Conservation (phyloP, 2,888 invertebrate genomes). For the Tipula vernalis region DNA sequence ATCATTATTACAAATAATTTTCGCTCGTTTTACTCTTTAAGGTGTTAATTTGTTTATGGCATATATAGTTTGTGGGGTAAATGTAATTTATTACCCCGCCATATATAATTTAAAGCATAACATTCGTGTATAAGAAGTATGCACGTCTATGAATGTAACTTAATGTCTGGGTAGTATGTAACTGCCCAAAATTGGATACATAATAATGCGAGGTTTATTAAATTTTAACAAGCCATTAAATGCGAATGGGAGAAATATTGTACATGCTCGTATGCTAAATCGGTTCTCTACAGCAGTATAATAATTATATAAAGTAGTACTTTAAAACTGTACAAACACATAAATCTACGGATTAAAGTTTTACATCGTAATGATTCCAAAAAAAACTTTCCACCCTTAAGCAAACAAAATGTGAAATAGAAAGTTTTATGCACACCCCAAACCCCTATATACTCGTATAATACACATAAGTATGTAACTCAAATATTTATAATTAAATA, state of each 20-base stretch:
- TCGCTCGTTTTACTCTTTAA: background rate
- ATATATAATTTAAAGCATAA: background rate
- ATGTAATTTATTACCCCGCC: background rate
- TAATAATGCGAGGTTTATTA: background rate
- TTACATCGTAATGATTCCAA: background rate
- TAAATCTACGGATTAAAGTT: background rate
- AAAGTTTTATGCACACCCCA: background rate
- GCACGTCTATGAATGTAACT: background rate
- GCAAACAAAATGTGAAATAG: background rate
- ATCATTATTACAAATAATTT: background rate
- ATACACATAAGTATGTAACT: background rate
- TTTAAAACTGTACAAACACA: background rate
- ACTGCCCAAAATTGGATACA: background rate
- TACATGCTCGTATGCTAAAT: background rate
- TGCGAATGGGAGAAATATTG: background rate
- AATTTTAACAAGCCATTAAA: background rate
- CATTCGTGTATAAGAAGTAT: too few species aligned
- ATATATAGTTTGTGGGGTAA: background rate
- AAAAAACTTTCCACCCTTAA: background rate
- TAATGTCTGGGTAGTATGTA: background rate
- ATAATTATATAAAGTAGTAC: background rate
- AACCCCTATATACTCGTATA: background rate
- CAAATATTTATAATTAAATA: background rate
- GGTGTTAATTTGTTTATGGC: background rate
- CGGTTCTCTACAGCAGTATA: background rate